Evolutionary conservation across 2,797 vertebrate genomes (phyloP), one percentile per base, ranked within the genome.

Genomic region (Spatula clypeata): DNA sequence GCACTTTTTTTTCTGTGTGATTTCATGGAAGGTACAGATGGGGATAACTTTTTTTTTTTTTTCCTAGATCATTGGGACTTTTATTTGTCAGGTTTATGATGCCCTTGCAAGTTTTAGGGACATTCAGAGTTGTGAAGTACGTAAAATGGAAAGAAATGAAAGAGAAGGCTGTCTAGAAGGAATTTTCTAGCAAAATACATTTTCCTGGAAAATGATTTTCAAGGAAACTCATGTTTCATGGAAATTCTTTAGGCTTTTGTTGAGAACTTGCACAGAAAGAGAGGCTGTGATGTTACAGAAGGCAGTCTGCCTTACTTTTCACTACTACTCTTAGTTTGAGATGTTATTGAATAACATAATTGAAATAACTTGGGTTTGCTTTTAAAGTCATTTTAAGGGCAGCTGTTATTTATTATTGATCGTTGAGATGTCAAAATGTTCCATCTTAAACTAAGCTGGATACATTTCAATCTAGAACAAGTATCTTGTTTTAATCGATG

Each of bases 201-300:
- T 93, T 93, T 76, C 77, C 34, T 79, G 45, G 76, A 85, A 84
- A 94, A 85, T 11, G 21, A 3, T 15, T 66, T 92, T 86, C 40
- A 69, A n/a, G 45, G 45, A 55, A 88, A 31, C 24, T 54, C 51
- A 21, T 14, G 11, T 51, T 93, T 91, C 21, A 17, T 70, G 79
- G 94, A 76, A 76, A 29, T 86, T 71, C 75, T 86, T 44, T 57
- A 49, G 36, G 4, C 0, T 71, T 81, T 81, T 58, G 11, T 47
- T 51, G 20, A 3, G 20, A 44, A 26, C 11, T 88, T 88, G 2
- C 13, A 11, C 9, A 20, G 55, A 72, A 65, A 66, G 34, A 66
- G 14, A 54, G 36, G 13, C 58, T 70, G 34, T 53, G 51, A 7
- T 65, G 9, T 66, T 76, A 44, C 24, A 69, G 75, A 51, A 62